Conservation (phyloP, 2,888 invertebrate species). For the Andricus quercusramuli region DNA sequence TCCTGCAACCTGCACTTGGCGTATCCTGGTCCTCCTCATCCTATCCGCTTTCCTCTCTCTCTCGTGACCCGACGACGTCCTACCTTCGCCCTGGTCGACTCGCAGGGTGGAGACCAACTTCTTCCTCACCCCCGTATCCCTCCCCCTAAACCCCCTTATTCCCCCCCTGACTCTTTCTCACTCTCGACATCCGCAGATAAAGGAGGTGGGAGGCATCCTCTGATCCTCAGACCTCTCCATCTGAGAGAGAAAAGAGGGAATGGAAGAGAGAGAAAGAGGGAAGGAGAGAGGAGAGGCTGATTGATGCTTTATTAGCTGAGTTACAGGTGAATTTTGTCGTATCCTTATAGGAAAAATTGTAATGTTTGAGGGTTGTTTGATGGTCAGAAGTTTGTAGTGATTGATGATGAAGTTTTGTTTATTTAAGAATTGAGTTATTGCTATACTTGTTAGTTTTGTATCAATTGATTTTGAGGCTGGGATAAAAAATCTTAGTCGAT, state of each 20-base stretch:
- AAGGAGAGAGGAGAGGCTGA: slow-evolving; percentile 8
- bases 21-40: slow-evolving; percentile 57
- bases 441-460: slow-evolving; percentile 10
- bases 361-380: slow-evolving; percentile 19
- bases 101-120: slow-evolving; percentile 63
- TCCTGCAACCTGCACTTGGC: slow-evolving; percentile 54
- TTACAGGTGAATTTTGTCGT: slow-evolving; percentile 35
- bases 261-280: slow-evolving; percentile 17
- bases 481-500: too few species aligned
- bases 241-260: background rate
- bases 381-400: slow-evolving; percentile 8
- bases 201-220: slow-evolving; percentile 40
- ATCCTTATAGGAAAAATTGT: slow-evolving; percentile 25
- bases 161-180: slow-evolving; percentile 48
- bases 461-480: background rate
- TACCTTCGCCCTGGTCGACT: slow-evolving; percentile 61
- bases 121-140: slow-evolving; percentile 47
- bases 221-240: slow-evolving; percentile 30
- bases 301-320: slow-evolving; percentile 36
- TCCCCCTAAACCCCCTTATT: slow-evolving; percentile 44
- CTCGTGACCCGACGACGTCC: slow-evolving; percentile 71
- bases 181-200: slow-evolving; percentile 41
- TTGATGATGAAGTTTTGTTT: slow-evolving; percentile 19
- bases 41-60: slow-evolving; percentile 52
- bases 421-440: slow-evolving; percentile 36